Percentiles rank a stretch among this genome's conserved stretches.
Evolutionary conservation across 2,888 invertebrate genomes (phyloP).

Genomic region (Lasioglossum lativentre): DNA sequence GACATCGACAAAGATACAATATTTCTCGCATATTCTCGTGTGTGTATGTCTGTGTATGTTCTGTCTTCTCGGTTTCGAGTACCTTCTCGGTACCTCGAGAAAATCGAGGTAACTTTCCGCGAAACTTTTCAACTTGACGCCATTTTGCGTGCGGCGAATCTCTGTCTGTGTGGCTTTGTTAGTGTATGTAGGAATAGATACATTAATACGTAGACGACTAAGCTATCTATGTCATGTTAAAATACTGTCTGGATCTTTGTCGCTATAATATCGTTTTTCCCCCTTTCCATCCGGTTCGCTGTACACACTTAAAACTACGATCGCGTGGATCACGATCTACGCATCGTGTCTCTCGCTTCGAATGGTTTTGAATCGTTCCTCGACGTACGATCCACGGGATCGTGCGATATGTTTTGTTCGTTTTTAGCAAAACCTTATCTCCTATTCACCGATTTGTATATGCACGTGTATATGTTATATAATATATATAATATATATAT

Average conservation of each 20-base stretch:
- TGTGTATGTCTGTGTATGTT: conserved; percentile 31
- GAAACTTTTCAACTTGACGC: neutral
- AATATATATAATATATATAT: conserved; percentile 38
- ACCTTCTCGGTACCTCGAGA: neutral
- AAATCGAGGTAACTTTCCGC: neutral
- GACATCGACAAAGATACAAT: conserved; percentile 70
- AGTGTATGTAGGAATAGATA: conserved; percentile 41
- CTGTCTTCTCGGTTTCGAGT: neutral
- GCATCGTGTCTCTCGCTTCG: neutral
- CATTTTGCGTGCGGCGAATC: neutral
- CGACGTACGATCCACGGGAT: conserved; percentile 41
- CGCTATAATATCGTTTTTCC: conserved; percentile 43
- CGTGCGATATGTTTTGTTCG: conserved; percentile 33
- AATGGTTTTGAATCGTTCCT: neutral
- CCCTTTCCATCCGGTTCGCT: conserved; percentile 38
- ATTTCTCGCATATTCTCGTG: conserved; percentile 28
- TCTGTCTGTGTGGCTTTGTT: neutral
- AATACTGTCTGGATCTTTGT: conserved; percentile 78
- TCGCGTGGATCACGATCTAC: conserved; percentile 42
- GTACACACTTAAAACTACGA: conserved; percentile 44
- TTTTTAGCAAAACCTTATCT: conserved; percentile 51
- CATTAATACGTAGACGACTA: conserved; percentile 57
- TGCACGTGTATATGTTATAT: conserved; percentile 56
- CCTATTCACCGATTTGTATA: conserved; percentile 44
- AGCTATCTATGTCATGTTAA: conserved; percentile 74